A percentile compares a stretch with the other conserved stretches of the same genome.
phyloP scores from a whole-genome alignment of 2,888 invertebrate genomes.

The Cyclophora punctaria region DNA sequence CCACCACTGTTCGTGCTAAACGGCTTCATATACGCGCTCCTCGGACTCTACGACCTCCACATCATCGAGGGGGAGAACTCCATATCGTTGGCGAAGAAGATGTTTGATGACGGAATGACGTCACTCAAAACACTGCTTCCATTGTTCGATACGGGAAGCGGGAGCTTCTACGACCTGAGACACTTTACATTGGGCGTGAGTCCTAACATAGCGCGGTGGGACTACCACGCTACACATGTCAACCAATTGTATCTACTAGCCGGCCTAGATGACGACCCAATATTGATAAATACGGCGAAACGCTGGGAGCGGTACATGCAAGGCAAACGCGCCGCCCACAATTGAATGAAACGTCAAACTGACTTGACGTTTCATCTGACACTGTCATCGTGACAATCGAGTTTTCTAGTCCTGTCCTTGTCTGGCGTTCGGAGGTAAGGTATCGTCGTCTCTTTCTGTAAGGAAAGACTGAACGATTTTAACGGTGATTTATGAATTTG shows the following conservation, averaged over 20 bases:
- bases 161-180: slow-evolving; percentile 95
- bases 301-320: slow-evolving; percentile 97
- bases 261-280: slow-evolving; percentile 87
- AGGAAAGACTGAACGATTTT: not conserved
- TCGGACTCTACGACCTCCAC: slow-evolving; percentile 97
- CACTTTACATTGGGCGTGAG: slow-evolving; percentile 92
- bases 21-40: slow-evolving; percentile 97
- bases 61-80: slow-evolving; percentile 82
- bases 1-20: slow-evolving; percentile 97
- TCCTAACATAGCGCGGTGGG: slow-evolving; percentile 98
- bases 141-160: slow-evolving; percentile 95
- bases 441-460: not conserved
- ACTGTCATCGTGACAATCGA: slow-evolving; percentile 9
- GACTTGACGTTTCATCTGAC: slow-evolving; percentile 7
- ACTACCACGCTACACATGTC: slow-evolving; percentile 98
- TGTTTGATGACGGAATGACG: slow-evolving; percentile 89
- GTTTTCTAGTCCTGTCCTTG: slow-evolving; percentile 10
- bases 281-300: slow-evolving; percentile 88
- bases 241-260: slow-evolving; percentile 93
- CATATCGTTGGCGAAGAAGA: slow-evolving; percentile 81
- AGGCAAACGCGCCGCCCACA: slow-evolving; percentile 95
- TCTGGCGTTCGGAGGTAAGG: slow-evolving; percentile 7
- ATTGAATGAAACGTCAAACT: slow-evolving; percentile 70
- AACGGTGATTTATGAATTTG: slow-evolving; percentile 1
- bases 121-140: slow-evolving; percentile 91